phyloP scores from a whole-genome alignment of 1,140 invertebrate genomes.

The Drosophila rufa region DNA sequence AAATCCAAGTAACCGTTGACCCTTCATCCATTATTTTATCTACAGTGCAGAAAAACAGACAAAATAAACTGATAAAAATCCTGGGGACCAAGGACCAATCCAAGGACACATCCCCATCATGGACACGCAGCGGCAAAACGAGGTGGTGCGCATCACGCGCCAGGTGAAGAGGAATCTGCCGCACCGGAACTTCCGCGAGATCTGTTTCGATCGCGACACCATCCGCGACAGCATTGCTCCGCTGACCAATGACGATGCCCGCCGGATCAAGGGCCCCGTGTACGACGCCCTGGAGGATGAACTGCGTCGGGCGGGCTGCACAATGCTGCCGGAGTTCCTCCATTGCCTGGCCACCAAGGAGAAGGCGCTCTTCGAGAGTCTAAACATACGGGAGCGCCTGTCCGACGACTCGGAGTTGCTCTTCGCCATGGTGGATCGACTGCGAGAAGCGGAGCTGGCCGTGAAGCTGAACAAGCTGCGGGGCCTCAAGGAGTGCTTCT shows the following conservation, averaged over 20 bases:
- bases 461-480: constrained; percentile 27
- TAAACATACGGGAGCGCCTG: constrained; percentile 61
- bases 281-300: constrained; percentile 64
- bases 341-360: constrained; percentile 67
- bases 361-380: constrained; percentile 48
- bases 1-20: background rate
- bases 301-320: constrained; percentile 54
- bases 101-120: background rate
- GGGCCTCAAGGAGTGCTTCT: constrained; percentile 55
- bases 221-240: constrained; percentile 47
- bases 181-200: constrained; percentile 62
- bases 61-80: background rate
- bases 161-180: constrained; percentile 58
- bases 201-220: constrained; percentile 60
- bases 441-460: constrained; percentile 58
- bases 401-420: constrained; percentile 55
- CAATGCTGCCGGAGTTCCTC: constrained; percentile 60
- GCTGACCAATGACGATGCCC: constrained; percentile 45
- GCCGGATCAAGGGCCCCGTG: constrained; percentile 47
- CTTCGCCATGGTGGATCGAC: constrained; percentile 51
- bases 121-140: constrained; percentile 46
- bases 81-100: too few relatives aligned
- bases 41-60: background rate
- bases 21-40: background rate
- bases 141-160: constrained; percentile 46